A percentile compares a stretch with the other conserved stretches of the same genome.
Evolutionary conservation across 92 coral and sea anemone genomes (phyloP).

Genomic region (Heteractis magnifica): DNA sequence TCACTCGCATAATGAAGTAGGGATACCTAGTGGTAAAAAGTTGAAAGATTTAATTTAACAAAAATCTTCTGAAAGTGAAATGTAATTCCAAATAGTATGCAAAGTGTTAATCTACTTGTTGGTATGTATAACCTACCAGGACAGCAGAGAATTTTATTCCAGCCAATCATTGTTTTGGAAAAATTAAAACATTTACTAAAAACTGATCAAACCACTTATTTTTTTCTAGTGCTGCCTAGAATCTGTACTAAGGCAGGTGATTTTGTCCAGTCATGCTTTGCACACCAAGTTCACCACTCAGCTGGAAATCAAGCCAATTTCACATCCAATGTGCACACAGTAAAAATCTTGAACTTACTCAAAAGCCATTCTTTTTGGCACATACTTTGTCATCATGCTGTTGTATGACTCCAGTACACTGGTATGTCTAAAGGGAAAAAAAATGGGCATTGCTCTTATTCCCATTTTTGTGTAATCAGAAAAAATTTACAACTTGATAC

Average conservation of each 20-base stretch:
- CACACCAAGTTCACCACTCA: no score
- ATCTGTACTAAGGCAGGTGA: no score
- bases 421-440: slow-evolving; percentile 8
- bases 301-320: neutral
- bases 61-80: neutral
- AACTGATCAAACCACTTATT: no score
- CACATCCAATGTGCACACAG: neutral
- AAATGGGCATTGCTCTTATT: no score
- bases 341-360: slow-evolving; percentile 11
- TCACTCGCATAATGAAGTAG: slow-evolving; percentile 27
- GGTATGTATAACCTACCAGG: no score
- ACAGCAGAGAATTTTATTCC: no score
- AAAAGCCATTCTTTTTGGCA: slow-evolving; percentile 27
- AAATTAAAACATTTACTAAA: no score
- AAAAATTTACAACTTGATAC: neutral
- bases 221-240: no score
- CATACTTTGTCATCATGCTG: slow-evolving; percentile 31
- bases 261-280: no score
- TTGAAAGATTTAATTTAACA: neutral
- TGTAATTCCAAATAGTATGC: neutral
- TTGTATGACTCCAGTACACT: slow-evolving; percentile 11
- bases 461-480: no score
- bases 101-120: neutral
- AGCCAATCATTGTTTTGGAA: no score
- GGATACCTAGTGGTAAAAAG: slow-evolving; percentile 22